Conservation (phyloP, 2,888 invertebrate genomes). For the Erannis defoliaria region DNA sequence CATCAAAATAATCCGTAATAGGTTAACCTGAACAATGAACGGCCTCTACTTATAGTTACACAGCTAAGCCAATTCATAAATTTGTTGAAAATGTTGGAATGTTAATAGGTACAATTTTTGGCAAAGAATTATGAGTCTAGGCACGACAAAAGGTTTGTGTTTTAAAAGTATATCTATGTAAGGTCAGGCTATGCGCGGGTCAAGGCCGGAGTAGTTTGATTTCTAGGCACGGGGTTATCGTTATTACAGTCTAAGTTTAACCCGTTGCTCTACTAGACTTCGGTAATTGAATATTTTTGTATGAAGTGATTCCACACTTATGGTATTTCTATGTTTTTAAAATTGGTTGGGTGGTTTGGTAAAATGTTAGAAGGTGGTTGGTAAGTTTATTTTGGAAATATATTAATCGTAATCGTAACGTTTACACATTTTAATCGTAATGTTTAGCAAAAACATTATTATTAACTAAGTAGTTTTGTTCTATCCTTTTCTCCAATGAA, state of each 20-base stretch:
- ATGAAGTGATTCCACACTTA: no score
- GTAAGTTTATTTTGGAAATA: no score
- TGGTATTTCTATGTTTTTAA: no score
- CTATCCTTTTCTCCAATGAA: no score
- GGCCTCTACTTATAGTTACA: not conserved
- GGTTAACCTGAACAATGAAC: not conserved
- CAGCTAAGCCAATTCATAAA: slow-evolving; percentile 11
- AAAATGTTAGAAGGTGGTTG: no score
- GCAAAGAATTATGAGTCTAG: slow-evolving; percentile 25
- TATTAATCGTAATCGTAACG: no score
- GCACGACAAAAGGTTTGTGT: slow-evolving; percentile 22
- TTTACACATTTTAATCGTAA: no score
- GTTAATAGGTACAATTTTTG: slow-evolving; percentile 27
- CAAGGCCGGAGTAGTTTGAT: slow-evolving; percentile 34
- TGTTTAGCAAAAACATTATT: no score
- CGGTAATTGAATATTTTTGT: no score
- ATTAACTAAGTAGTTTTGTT: no score
- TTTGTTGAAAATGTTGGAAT: slow-evolving; percentile 22
- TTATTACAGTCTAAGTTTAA: not conserved
- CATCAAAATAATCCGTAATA: not conserved
- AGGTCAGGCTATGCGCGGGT: slow-evolving; percentile 32
- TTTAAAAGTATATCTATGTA: slow-evolving; percentile 26
- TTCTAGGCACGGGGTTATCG: slow-evolving; percentile 18
- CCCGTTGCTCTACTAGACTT: not conserved
- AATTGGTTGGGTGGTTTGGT: no score